Evolutionary conservation across 2,888 invertebrate genomes (phyloP).

Genomic region (Sarcophaga caerulescens): DNA sequence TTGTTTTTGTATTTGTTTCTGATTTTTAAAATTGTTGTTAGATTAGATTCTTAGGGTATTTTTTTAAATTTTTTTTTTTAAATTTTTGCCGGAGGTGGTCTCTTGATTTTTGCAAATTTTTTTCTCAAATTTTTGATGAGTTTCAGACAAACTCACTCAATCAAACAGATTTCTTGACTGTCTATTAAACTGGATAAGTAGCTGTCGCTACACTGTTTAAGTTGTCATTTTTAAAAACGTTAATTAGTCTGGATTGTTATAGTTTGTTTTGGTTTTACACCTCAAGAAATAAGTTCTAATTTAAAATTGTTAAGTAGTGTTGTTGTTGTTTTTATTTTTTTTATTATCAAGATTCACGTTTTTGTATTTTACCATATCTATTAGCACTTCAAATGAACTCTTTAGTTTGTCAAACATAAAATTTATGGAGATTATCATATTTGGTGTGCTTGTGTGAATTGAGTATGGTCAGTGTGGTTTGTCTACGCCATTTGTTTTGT

Average conservation of each 20-base stretch:
- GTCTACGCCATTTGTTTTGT: neutral
- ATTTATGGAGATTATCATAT: neutral
- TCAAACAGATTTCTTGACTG: no score
- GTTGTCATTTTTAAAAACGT: neutral
- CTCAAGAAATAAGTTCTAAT: neutral
- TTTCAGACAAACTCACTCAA: no score
- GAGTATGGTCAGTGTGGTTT: neutral
- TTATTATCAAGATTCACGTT: neutral
- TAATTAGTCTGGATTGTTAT: neutral
- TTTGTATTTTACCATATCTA: neutral
- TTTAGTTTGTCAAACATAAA: neutral
- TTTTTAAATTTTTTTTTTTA: no score
- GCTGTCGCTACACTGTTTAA: neutral
- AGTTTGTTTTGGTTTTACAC: neutral
- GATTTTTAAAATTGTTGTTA: neutral
- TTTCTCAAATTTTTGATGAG: no score
- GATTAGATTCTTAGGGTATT: neutral
- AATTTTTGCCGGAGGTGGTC: no score
- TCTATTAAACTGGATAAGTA: no score
- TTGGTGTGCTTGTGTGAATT: neutral
- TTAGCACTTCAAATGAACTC: neutral
- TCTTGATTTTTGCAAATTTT: no score
- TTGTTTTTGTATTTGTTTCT: constrained; percentile 1
- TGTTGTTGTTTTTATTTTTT: no score
- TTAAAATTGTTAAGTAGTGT: neutral